A percentile compares a stretch with the other conserved stretches of the same genome.
phyloP scores from a whole-genome alignment of 2,113 vertebrate species.

The Carassius carassius region DNA sequence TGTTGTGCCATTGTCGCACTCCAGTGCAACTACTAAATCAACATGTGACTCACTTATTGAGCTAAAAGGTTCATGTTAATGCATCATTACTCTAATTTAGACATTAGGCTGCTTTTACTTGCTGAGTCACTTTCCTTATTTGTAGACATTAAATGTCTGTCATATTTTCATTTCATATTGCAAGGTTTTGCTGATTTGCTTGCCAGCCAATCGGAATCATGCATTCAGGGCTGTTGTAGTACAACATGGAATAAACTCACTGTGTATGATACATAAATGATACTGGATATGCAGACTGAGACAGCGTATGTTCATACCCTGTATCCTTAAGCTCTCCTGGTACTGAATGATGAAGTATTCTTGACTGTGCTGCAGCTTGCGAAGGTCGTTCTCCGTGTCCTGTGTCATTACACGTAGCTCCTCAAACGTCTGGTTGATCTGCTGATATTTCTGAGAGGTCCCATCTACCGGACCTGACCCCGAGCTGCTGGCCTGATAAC shows the following conservation, averaged over 20 bases:
- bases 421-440: constrained; percentile 94
- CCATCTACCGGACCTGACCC: constrained; percentile 80
- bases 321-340: constrained; percentile 90
- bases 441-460: constrained; percentile 93
- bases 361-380: constrained; percentile 92
- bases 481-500: constrained; percentile 76
- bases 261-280: not conserved
- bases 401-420: constrained; percentile 88
- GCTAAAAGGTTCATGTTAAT: not conserved
- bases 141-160: not conserved
- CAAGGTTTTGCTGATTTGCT: not conserved
- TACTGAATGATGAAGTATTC: constrained; percentile 98
- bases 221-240: not conserved
- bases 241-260: not conserved
- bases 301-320: constrained; percentile 62
- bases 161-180: not conserved
- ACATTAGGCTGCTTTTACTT: constrained; percentile 18
- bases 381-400: constrained; percentile 89
- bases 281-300: not conserved
- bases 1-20: not conserved
- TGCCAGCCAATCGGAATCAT: not conserved
- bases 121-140: not conserved
- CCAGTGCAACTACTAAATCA: not conserved
- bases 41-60: not conserved
- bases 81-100: not conserved